These are phyloP conservation scores for Phaenicophaeus curvirostris DNA, from an alignment of 2,797 vertebrate species.

Conservation along the genomic window DNA sequence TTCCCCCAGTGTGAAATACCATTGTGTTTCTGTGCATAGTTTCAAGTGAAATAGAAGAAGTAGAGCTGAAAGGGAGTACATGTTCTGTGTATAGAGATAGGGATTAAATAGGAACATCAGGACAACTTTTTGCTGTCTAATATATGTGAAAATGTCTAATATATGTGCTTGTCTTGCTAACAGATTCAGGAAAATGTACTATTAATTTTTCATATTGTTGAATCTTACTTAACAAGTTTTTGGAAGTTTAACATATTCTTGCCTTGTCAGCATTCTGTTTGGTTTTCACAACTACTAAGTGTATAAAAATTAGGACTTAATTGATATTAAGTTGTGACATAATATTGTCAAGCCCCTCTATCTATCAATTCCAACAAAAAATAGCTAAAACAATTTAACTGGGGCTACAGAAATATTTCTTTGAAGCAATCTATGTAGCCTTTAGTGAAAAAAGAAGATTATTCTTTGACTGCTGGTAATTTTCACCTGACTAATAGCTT, in stretches of 20 bases:
- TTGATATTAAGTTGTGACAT: neutral
- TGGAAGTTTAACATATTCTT: neutral
- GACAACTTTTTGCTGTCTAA: neutral
- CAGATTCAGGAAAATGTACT: neutral
- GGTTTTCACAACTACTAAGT: neutral
- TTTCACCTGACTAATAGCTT: neutral
- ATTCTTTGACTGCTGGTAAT: neutral
- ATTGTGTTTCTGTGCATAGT: neutral
- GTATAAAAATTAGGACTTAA: neutral
- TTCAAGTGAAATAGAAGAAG: neutral
- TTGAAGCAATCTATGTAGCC: neutral
- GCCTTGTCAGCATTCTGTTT: neutral
- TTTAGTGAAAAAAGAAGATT: too few relatives aligned
- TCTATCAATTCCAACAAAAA: neutral
- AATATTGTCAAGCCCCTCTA: neutral
- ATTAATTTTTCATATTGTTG: neutral
- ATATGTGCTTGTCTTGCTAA: neutral
- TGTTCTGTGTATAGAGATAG: neutral
- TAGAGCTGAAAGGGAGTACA: fast-evolving
- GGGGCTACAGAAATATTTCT: neutral
- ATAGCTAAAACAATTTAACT: neutral
- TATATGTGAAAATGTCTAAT: neutral
- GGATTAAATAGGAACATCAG: neutral
- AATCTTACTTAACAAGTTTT: neutral
- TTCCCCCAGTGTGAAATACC: neutral